Evolutionary conservation across 2,797 vertebrate species (phyloP), one percentile per base, ranked within the genome.

Genomic region (Lepilemur ruficaudatus): DNA sequence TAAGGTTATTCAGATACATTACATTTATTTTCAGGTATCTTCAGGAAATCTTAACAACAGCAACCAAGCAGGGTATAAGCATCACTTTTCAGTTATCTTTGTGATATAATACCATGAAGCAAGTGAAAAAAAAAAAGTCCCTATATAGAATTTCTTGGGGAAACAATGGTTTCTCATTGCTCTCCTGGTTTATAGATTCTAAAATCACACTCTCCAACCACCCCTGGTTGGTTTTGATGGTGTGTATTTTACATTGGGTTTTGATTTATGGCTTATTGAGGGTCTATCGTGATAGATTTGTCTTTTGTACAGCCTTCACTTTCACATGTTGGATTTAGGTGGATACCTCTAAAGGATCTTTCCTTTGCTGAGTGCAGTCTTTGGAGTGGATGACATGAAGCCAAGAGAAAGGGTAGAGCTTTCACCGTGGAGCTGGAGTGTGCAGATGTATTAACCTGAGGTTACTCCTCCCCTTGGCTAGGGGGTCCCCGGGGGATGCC

Each of bases 1-100:
- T 98, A 98, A 98, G 97, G 86, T 95, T 93, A 87, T 38, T 87
- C 7, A 92, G 96, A 87, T 97, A 91, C 65, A 41, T 94, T 97
- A 86, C 75, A 91, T 97, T 97, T 93, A 97, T 2, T 97, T 92
- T 91, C 96, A 97, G 97, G 94, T 82, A 43, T 78, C 92, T 93
- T 91, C 91, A 93, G 81, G 94, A 79, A 84, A 65, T 52, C 89
- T 78, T 94, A 97, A 96, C 97, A 97, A 97, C 83, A 95, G 87
- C 90, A 69, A 48, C 89, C 32, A 69, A 78, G 69, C 65, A 93
- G 28, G 88, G 43, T 30, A 4, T 43, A 10, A 10, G 79, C 52
- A 57, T 81, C 78, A n/a, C 72, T 89, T 59, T 38, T 69, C 48
- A 46, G 1, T 75, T 35, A 35, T 80, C 81, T 59, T 55, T 84